Percentiles rank a stretch among this genome's conserved stretches.
These are phyloP conservation scores for Ceratitis capitata DNA, from an alignment of 1,140 invertebrate genomes.

Conservation along the genomic window DNA sequence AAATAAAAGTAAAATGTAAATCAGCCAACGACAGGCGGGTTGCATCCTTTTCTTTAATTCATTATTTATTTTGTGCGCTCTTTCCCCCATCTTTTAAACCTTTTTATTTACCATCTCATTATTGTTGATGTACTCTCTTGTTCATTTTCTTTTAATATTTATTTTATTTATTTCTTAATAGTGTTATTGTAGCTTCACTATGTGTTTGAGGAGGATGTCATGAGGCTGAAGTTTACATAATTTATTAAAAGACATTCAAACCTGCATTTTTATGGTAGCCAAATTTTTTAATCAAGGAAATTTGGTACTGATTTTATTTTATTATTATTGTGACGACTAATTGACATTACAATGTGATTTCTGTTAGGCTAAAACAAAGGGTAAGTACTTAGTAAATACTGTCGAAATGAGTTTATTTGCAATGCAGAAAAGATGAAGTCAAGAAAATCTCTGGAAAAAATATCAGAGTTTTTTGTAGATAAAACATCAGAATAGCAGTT, in stretches of 20 bases:
- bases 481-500: too few relatives aligned
- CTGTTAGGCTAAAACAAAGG: background rate
- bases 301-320: background rate
- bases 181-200: background rate
- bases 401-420: background rate
- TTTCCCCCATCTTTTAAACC: background rate
- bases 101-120: slow-evolving; percentile 5
- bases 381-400: background rate
- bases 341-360: background rate
- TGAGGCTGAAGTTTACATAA: background rate
- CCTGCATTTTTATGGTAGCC: background rate
- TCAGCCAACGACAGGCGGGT: background rate
- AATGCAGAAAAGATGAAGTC: background rate
- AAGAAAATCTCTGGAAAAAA: too few relatives aligned
- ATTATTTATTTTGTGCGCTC: background rate
- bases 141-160: background rate
- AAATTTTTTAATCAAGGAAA: too few relatives aligned
- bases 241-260: background rate
- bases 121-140: background rate
- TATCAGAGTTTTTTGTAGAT: too few relatives aligned
- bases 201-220: background rate
- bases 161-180: background rate
- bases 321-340: background rate
- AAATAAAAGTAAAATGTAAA: background rate
- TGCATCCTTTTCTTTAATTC: background rate